Conservation (phyloP, 2,113 vertebrate genomes). For the Athene cunicularia region DNA sequence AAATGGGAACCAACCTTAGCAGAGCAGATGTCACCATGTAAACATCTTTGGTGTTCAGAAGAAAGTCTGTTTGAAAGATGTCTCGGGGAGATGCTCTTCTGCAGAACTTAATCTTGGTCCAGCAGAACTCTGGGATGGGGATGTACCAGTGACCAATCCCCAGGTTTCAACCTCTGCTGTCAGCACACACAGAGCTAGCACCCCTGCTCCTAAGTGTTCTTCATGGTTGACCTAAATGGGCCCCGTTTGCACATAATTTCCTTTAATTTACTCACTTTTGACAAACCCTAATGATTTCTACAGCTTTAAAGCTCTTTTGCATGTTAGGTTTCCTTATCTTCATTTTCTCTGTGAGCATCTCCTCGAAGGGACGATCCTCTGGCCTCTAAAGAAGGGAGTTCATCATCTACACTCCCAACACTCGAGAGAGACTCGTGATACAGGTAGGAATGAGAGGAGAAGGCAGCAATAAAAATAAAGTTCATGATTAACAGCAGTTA, state of each 20-base stretch:
- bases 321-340: not conserved
- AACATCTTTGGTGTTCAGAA: not conserved
- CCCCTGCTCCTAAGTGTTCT: not conserved
- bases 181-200: not conserved
- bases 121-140: not conserved
- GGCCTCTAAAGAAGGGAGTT: not conserved
- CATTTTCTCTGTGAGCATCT: not conserved
- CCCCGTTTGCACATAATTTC: not conserved
- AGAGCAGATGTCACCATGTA: not conserved
- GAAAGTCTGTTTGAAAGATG: not conserved
- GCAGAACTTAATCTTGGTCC: not conserved
- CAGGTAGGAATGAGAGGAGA: not conserved
- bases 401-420: not conserved
- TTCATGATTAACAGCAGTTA: not conserved
- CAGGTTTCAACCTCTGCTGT: not conserved
- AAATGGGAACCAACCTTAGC: not conserved
- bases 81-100: not conserved
- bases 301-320: not conserved
- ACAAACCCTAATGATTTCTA: not conserved
- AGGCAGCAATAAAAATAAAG: not conserved
- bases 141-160: not conserved
- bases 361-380: not conserved
- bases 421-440: not conserved
- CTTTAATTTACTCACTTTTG: not conserved
- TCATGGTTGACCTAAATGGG: not conserved